Conservation (phyloP, 2,113 vertebrate species). For the Daphoenositta chrysoptera region DNA sequence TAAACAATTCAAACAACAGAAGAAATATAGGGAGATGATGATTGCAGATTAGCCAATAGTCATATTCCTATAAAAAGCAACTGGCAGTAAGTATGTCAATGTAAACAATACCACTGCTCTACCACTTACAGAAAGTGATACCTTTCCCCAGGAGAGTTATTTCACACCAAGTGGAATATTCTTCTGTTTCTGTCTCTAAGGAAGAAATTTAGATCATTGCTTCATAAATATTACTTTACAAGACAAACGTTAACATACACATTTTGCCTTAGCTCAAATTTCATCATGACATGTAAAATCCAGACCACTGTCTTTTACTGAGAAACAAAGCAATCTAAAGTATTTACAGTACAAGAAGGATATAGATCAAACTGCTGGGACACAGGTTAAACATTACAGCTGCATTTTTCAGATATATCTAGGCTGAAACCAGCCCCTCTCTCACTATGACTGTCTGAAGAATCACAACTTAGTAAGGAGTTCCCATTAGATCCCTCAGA, state of each 20-base stretch:
- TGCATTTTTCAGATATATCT: not conserved
- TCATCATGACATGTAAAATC: accelerated
- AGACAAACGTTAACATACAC: not conserved
- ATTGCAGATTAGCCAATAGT: not conserved
- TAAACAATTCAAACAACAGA: not conserved
- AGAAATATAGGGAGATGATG: not conserved
- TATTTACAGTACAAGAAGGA: not conserved
- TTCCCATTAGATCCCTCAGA: not conserved
- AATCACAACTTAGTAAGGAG: not conserved
- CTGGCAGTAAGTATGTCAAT: not conserved
- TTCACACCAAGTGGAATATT: not conserved
- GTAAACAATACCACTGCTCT: not conserved
- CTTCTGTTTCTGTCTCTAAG: not conserved
- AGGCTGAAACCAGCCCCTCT: not conserved
- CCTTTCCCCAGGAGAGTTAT: not conserved
- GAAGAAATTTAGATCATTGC: not conserved
- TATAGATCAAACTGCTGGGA: not conserved
- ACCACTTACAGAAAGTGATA: not conserved
- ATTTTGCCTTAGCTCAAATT: not conserved
- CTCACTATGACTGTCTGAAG: not conserved
- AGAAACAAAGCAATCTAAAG: not conserved
- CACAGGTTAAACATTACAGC: not conserved
- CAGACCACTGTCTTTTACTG: not conserved
- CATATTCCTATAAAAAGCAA: not conserved
- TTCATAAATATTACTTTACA: not conserved